phyloP scores from a whole-genome alignment of 1,140 invertebrate genomes.

The Drosophila busckii region DNA sequence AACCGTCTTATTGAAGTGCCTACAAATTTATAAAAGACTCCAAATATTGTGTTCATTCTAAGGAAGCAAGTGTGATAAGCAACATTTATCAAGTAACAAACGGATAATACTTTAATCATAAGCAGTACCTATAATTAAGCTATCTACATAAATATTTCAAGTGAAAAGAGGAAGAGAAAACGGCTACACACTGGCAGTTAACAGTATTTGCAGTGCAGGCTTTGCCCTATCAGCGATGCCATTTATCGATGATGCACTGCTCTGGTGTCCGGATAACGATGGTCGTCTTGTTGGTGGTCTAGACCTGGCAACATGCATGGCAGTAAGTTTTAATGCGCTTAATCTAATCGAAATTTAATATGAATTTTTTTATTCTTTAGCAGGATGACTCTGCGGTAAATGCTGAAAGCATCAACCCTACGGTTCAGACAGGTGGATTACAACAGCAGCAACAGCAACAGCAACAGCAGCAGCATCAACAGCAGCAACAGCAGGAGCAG shows the following conservation, averaged over 20 bases:
- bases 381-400: constrained; percentile 64
- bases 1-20: constrained; percentile 69
- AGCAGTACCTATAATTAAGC: no score
- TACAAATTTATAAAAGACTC: constrained; percentile 35
- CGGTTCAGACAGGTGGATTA: constrained; percentile 41
- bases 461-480: constrained; percentile 1
- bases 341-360: not conserved
- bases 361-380: not conserved
- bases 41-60: no score
- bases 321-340: constrained; percentile 81
- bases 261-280: constrained; percentile 95
- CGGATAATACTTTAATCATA: constrained; percentile 18
- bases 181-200: constrained; percentile 80
- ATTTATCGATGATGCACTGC: constrained; percentile 94
- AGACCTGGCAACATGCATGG: constrained; percentile 91
- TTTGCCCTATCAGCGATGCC: constrained; percentile 89
- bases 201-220: constrained; percentile 82
- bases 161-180: constrained; percentile 39
- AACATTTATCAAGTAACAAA: constrained; percentile 21
- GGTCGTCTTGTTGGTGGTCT: constrained; percentile 88
- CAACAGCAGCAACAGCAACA: constrained; percentile 23
- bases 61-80: constrained; percentile 36
- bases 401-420: constrained; percentile 55
- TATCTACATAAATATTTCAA: no score
- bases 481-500: constrained; percentile 3